Evolutionary conservation across 2,888 invertebrate species (phyloP).

Genomic region (Arenicola marina): DNA sequence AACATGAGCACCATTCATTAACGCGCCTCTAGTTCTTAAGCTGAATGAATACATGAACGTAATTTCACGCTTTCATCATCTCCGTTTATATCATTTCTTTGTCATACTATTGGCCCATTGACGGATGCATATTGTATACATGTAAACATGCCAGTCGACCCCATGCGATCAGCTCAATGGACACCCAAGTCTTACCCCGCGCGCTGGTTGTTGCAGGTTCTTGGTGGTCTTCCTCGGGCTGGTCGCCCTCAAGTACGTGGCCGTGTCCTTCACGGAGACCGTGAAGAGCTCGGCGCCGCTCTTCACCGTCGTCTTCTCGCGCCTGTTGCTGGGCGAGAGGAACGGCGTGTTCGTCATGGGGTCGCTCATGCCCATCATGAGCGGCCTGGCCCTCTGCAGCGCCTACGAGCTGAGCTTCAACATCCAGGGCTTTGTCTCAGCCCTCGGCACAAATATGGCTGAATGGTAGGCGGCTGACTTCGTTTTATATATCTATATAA

Average conservation of each 20-base stretch:
- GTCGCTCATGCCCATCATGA: constrained; percentile 78
- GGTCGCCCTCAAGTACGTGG: constrained; percentile 76
- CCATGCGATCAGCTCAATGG: too few species aligned
- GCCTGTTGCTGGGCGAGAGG: constrained; percentile 60
- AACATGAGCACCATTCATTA: too few species aligned
- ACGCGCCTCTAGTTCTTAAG: too few species aligned
- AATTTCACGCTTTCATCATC: too few species aligned
- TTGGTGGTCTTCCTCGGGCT: constrained; percentile 75
- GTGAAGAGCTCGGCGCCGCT: constrained; percentile 80
- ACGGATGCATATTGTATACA: too few species aligned
- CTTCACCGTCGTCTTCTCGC: constrained; percentile 77
- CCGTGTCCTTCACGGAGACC: constrained; percentile 80
- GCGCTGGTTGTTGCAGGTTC: constrained; percentile 64
- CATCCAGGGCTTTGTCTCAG: constrained; percentile 73
- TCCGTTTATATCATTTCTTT: too few species aligned
- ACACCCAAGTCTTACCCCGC: neutral
- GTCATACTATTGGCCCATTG: too few species aligned
- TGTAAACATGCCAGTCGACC: too few species aligned
- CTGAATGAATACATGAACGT: too few species aligned
- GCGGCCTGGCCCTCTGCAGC: constrained; percentile 75
- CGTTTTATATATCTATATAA: neutral
- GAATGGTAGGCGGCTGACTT: constrained; percentile 67
- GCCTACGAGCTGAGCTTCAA: constrained; percentile 79
- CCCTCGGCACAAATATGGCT: constrained; percentile 77
- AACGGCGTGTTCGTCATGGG: constrained; percentile 57